Base-by-base conservation (phyloP, 2,888 invertebrate species). In the Cerastoderma edule region DNA sequence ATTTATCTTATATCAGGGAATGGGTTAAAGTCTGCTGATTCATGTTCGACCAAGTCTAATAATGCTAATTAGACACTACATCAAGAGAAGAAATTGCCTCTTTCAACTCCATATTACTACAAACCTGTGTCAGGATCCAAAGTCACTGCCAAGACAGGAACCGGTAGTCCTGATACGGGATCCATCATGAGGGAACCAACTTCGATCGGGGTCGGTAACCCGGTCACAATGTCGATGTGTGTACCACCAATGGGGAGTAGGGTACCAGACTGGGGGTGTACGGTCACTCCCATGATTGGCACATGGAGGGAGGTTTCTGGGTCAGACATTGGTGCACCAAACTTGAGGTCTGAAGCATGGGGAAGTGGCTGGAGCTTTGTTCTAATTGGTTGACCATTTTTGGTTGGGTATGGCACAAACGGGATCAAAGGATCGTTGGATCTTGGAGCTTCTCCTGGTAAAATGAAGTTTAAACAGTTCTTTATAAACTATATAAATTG, bases 171-270 rank as follows among this genome's bases (percentile, higher is more conserved):
- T 24, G 89, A 86, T 50, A 83, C 85, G 0, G 91, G 89, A 70
- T 92, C 92, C 16, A 90, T 78, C 91, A 92, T 92, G 33, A 91
- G 72, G 6, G 91, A 90, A 0, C 91, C 91, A 3, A 91, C 79
- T 68, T 92, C 92, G 32, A 92, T 91, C 13, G 92, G 89, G n/a
- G 90, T 87, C 2, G 90, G 89, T 44, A 91, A 80, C 5, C 89
- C 88, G 1, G 91, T 92, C 30, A 92, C 90, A 0, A 91, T 90
- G 72, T 92, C 92, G 5, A 85, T 82, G 75, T 91, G 91, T 19
- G 91, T 88, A 13, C 92, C 90, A 30, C 89, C 91, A 1, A 92
- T 80, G 5, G 91, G 91, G 39, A 91, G 81, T 8, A 91, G 81
- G 5, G 89, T 84, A 10, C 91, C 90, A 24, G 89, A 88, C 77